These are phyloP conservation scores for Tetropium fuscum DNA, from an alignment of 2,888 invertebrate species.

Conservation along the genomic window DNA sequence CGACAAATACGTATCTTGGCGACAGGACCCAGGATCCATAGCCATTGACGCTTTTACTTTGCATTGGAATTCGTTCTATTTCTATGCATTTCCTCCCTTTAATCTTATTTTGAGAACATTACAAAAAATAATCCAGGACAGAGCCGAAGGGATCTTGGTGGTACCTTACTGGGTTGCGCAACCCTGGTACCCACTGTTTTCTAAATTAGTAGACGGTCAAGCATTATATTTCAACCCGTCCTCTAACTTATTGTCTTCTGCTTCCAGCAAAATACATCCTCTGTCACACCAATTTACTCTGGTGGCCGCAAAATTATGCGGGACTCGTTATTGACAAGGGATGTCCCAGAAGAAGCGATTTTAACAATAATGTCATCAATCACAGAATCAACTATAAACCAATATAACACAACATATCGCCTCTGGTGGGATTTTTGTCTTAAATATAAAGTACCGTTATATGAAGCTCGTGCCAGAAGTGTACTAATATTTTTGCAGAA, in stretches of 20 bases:
- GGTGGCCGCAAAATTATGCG: constrained; percentile 23
- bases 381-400: background rate
- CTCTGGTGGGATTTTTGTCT: background rate
- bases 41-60: constrained; percentile 18
- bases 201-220: too few relatives aligned
- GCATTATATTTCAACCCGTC: too few relatives aligned
- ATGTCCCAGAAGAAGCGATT: background rate
- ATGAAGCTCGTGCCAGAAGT: background rate
- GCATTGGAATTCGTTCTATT: constrained; percentile 23
- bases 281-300: constrained; percentile 20
- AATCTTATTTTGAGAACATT: constrained; percentile 42
- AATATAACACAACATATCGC: background rate
- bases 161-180: constrained; percentile 22
- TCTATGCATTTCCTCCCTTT: constrained; percentile 53
- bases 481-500: background rate
- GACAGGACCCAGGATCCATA: constrained; percentile 25
- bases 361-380: background rate
- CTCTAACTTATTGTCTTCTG: constrained; percentile 11
- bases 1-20: constrained; percentile 5
- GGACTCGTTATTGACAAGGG: background rate
- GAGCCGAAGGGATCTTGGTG: constrained; percentile 46
- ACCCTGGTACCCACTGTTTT: constrained; percentile 23
- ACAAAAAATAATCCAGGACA: constrained; percentile 47
- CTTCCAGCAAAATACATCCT: constrained; percentile 26
- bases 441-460: background rate